These are phyloP conservation scores for Watsonalla cultraria DNA, from an alignment of 2,888 invertebrate genomes.

Conservation along the genomic window DNA sequence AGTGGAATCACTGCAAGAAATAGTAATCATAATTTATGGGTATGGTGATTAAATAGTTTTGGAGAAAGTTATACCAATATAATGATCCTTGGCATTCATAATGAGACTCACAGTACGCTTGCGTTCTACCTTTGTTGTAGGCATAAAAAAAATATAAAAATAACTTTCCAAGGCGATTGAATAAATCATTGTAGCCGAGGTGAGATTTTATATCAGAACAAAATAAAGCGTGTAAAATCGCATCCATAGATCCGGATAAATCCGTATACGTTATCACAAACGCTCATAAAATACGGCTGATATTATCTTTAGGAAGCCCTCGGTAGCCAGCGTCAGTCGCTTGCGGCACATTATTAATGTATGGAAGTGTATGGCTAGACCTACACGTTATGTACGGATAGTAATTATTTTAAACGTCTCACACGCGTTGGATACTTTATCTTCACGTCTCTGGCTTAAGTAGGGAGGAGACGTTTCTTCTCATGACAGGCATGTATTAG, in stretches of 20 bases:
- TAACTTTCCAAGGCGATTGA: no score
- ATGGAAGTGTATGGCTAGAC: constrained; percentile 3
- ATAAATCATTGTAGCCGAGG: background rate
- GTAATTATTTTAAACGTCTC: constrained; percentile 57
- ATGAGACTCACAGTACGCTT: no score
- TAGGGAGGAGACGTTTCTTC: no score
- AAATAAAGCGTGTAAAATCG: background rate
- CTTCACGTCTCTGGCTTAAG: constrained; percentile 25
- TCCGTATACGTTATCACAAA: background rate
- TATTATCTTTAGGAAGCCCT: constrained; percentile 29
- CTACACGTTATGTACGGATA: constrained; percentile 25
- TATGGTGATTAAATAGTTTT: no score
- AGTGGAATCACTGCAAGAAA: no score
- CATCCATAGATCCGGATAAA: background rate
- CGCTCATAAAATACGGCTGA: constrained; percentile 9
- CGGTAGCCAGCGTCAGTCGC: constrained; percentile 17
- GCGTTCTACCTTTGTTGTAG: no score
- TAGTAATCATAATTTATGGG: no score
- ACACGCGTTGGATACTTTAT: constrained; percentile 45
- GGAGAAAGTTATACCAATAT: no score
- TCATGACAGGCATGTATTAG: no score
- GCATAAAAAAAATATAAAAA: no score
- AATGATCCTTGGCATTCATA: no score
- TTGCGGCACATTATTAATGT: constrained; percentile 31
- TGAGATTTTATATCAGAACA: background rate